Percentiles rank a stretch among this genome's conserved stretches.
Evolutionary conservation across 2,888 invertebrate genomes (phyloP).

Genomic region (Ceramica pisi): DNA sequence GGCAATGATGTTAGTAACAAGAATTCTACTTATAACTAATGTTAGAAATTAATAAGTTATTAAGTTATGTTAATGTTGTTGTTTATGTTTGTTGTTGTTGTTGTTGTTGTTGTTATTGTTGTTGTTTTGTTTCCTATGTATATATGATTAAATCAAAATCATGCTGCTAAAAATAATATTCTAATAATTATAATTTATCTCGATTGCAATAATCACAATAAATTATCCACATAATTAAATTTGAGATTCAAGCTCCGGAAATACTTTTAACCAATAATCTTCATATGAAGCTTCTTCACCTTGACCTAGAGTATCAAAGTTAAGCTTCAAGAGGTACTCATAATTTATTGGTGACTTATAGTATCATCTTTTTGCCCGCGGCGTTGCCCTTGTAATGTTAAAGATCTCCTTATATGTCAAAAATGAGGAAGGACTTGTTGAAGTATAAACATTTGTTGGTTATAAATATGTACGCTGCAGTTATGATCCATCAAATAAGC

Average conservation of each 20-base stretch:
- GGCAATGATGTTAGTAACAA: too few relatives aligned
- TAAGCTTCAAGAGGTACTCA: slow-evolving; percentile 36
- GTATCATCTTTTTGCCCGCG: slow-evolving; percentile 26
- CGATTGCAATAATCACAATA: background rate
- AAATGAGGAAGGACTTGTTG: slow-evolving; percentile 14
- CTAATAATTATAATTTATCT: background rate
- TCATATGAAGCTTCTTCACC: slow-evolving; percentile 28
- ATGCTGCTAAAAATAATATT: background rate
- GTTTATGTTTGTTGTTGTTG: too few relatives aligned
- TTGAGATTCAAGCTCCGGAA: slow-evolving; percentile 34
- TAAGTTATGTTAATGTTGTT: too few relatives aligned
- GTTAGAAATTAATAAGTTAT: too few relatives aligned
- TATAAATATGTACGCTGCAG: slow-evolving; percentile 1
- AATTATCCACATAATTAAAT: slow-evolving; percentile 5
- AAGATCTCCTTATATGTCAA: slow-evolving; percentile 4
- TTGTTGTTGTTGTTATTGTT: too few relatives aligned
- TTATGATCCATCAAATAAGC: background rate
- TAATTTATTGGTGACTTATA: slow-evolving; percentile 16
- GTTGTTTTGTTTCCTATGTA: too few relatives aligned
- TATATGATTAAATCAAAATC: background rate
- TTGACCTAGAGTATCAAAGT: slow-evolving; percentile 40
- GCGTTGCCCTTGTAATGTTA: slow-evolving; percentile 46
- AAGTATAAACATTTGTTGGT: background rate
- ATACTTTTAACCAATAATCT: slow-evolving; percentile 17
- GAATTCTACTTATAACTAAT: too few relatives aligned